Conservation (phyloP, 1,140 invertebrate genomes). For the Phocides pigmalion region DNA sequence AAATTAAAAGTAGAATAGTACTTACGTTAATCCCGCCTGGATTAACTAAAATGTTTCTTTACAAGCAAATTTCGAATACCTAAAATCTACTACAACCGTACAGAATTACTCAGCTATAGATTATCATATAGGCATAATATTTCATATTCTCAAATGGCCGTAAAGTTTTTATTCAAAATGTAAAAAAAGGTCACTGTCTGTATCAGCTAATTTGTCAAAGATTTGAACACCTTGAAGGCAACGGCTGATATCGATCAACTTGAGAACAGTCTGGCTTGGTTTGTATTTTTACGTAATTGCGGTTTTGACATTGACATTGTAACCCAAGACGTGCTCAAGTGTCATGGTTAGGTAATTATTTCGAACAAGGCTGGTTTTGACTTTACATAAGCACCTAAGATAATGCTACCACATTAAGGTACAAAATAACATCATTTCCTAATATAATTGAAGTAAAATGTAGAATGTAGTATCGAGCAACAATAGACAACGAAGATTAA, state of each 20-base stretch:
- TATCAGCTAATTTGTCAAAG: not conserved
- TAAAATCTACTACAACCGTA: too few species aligned
- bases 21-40: too few species aligned
- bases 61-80: too few species aligned
- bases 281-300: slow-evolving; percentile 21
- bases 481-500: slow-evolving; percentile 2
- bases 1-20: too few species aligned
- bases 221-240: not conserved
- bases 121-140: too few species aligned
- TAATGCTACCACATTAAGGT: not conserved
- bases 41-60: too few species aligned
- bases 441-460: not conserved
- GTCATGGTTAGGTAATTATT: slow-evolving; percentile 29
- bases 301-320: slow-evolving; percentile 23
- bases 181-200: too few species aligned
- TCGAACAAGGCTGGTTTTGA: slow-evolving; percentile 14
- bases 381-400: slow-evolving; percentile 12
- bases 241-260: slow-evolving; percentile 1
- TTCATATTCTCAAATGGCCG: too few species aligned
- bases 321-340: slow-evolving; percentile 5
- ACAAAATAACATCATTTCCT: slow-evolving; percentile 1
- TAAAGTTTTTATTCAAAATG: too few species aligned
- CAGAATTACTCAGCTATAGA: too few species aligned
- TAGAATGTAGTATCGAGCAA: not conserved
- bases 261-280: not conserved